Base-by-base conservation (phyloP, 1,140 invertebrate species). In the Sycobia sp. region DNA sequence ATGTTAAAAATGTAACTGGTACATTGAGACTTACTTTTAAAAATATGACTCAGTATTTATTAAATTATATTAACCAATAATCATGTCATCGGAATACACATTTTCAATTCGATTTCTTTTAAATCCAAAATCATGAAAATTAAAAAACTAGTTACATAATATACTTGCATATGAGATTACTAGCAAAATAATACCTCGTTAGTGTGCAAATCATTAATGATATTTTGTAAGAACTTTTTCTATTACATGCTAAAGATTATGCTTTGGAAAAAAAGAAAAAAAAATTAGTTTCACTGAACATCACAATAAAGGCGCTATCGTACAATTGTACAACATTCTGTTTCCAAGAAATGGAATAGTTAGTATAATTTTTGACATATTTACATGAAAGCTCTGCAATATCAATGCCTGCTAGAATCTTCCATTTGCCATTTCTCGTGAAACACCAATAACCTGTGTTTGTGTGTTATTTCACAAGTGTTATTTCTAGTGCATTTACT, bases 281-380 rank as follows among this genome's bases (percentile, higher is more conserved):
- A 27, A 58, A n/a, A 32, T 49, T 29, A n/a, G n/a, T 36, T 43
- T 50, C 3, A 27, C 3, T 8, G 11, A 53, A 46, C 20, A 11
- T 53, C 29, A 18, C 11, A n/a, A n/a, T n/a, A 11, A 29, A 25
- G 14, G 18, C 11, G 39, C 47, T 16, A 18, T 29, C n/a, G 16
- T 44, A 46, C 25, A 23, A n/a, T n/a, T 38, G 32, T 13, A 27
- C 38, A 18, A 4, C 11, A 55, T 55, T 5, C 14, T 60, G 22
- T 51, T 16, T 51, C 14, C 43, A 4, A 56, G 36, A 62, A 56
- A 56, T 62, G 22, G 44, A 50, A 56, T 44, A 29, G 36, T 56
- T 43, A 56, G 53, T 49, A 62, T 16, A 23, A 56, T 57, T 51
- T 64, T 64, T 64, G 57, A 64, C 62, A 64, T 64, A 64, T 64